Conservation (phyloP, 2,113 vertebrate genomes). For the Bubo scandiacus region DNA sequence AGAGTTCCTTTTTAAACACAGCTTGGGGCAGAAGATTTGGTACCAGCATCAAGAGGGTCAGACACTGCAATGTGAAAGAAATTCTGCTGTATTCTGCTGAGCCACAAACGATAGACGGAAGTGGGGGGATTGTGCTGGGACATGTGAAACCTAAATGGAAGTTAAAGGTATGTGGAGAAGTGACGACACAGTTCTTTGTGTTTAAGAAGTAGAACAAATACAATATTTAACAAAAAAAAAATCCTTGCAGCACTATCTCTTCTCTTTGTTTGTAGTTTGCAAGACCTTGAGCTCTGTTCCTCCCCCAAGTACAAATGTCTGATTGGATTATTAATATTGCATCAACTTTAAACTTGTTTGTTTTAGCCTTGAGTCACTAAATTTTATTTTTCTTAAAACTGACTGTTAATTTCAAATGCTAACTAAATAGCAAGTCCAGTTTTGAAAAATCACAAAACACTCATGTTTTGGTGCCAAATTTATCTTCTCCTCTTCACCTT, state of each 20-base stretch:
- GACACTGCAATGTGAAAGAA: not conserved
- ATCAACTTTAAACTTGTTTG: conserved; percentile 58
- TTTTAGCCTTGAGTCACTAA: conserved; percentile 23
- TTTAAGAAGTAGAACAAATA: not conserved
- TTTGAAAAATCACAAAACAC: conserved; percentile 4
- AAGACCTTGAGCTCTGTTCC: conserved; percentile 67
- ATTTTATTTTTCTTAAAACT: conserved; percentile 38
- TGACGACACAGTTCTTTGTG: not conserved
- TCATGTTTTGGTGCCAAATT: not conserved
- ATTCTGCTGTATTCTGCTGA: not conserved
- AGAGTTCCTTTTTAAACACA: not conserved
- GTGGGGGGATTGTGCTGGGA: not conserved
- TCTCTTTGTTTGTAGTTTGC: conserved; percentile 48
- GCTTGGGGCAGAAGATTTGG: not conserved
- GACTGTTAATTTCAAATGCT: not conserved
- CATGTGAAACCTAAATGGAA: not conserved
- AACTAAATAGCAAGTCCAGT: not conserved
- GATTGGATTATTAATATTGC: conserved; percentile 72
- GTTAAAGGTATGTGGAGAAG: not conserved
- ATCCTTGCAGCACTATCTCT: not conserved
- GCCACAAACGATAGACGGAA: not conserved
- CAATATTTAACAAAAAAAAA: not conserved
- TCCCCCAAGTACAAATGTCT: conserved; percentile 56
- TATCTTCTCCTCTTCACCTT: not conserved
- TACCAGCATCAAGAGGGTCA: not conserved